These are phyloP conservation scores for Enteromius treurensis DNA, from an alignment of 2,797 vertebrate genomes.

Conservation along the genomic window DNA sequence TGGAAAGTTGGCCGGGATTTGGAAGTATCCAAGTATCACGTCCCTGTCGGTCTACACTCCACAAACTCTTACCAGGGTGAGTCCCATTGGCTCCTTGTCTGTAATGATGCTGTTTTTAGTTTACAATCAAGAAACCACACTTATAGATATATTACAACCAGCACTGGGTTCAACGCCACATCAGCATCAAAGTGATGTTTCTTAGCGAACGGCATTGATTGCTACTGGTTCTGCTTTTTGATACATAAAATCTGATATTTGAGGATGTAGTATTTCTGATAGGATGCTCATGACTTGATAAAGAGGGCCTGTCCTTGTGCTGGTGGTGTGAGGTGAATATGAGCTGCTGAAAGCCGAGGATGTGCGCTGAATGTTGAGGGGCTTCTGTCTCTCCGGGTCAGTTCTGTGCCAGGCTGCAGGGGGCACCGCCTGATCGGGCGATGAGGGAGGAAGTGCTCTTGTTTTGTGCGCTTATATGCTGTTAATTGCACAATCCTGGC, in stretches of 20 bases:
- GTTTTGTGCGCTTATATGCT: constrained; percentile 34
- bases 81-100: constrained; percentile 9
- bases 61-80: constrained; percentile 40
- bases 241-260: neutral
- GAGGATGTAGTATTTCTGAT: neutral
- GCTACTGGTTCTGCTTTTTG: neutral
- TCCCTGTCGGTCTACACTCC: neutral
- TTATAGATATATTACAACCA: neutral
- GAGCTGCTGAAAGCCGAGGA: constrained; percentile 18
- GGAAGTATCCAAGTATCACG: constrained; percentile 1
- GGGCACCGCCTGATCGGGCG: constrained; percentile 28
- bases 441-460: constrained; percentile 24
- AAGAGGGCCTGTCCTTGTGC: constrained; percentile 1
- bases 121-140: neutral
- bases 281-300: neutral
- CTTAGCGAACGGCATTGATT: neutral
- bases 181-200: neutral
- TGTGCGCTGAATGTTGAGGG: constrained; percentile 47
- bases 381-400: constrained; percentile 26
- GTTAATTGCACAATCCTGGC: constrained; percentile 43
- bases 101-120: neutral
- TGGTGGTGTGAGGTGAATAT: constrained; percentile 18
- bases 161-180: neutral
- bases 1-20: neutral
- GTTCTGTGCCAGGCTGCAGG: constrained; percentile 43